phyloP scores from a whole-genome alignment of 2,888 invertebrate genomes.

The Chloroclystis v-ata region DNA sequence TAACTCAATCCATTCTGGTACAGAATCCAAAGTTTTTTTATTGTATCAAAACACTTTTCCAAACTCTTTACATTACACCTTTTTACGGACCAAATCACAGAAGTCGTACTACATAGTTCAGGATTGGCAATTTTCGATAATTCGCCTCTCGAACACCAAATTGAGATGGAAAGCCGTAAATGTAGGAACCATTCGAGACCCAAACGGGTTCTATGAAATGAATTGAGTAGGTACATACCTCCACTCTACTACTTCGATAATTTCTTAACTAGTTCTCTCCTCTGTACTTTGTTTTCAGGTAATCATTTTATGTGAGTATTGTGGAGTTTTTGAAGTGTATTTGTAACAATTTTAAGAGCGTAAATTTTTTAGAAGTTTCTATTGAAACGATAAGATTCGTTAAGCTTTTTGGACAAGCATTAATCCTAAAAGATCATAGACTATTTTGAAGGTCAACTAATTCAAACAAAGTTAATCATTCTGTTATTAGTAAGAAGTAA shows the following conservation, averaged over 20 bases:
- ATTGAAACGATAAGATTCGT: no score
- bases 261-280: not conserved
- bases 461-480: not conserved
- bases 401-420: no score
- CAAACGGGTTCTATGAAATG: constrained; percentile 3
- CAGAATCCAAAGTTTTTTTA: no score
- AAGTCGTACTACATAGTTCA: not conserved
- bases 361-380: no score
- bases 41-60: not conserved
- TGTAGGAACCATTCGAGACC: not conserved
- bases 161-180: constrained; percentile 4
- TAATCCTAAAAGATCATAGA: no score
- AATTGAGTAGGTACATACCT: not conserved
- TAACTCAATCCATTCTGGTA: no score
- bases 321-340: no score
- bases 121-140: not conserved
- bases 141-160: not conserved
- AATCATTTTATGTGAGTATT: no score
- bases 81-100: constrained; percentile 1
- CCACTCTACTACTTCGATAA: no score
- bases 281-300: not conserved
- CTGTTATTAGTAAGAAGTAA: not conserved
- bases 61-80: not conserved
- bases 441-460: no score
- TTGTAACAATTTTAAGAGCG: no score